These are phyloP conservation scores for Hippotragus niger DNA, from an alignment of 2,113 vertebrate species.

Conservation along the genomic window DNA sequence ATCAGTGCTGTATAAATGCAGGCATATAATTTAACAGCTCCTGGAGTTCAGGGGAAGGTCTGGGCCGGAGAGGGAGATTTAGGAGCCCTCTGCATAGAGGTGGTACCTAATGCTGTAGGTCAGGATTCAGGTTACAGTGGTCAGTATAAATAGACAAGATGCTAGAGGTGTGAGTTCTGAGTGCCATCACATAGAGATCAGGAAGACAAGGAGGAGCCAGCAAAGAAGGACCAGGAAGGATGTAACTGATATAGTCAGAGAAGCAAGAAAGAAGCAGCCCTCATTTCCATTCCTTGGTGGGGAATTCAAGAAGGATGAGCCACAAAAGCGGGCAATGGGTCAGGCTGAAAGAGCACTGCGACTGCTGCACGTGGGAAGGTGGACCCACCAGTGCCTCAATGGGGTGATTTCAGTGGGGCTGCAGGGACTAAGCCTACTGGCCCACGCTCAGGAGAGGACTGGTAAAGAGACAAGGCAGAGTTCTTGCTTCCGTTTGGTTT, in stretches of 20 bases:
- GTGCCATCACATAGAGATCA: neutral
- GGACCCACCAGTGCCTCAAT: rapidly evolving
- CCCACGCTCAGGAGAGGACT: neutral
- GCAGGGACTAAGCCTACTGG: neutral
- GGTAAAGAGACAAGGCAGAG: neutral
- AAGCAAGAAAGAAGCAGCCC: neutral
- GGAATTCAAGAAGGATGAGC: neutral
- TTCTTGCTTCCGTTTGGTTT: neutral
- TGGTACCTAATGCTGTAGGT: neutral
- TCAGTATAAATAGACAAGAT: neutral
- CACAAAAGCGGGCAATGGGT: neutral
- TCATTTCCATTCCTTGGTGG: neutral
- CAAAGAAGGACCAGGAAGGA: neutral
- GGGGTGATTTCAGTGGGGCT: neutral
- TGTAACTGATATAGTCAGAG: neutral
- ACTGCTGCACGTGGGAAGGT: rapidly evolving
- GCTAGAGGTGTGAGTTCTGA: neutral
- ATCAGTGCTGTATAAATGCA: neutral
- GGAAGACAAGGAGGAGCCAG: neutral
- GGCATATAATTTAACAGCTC: neutral
- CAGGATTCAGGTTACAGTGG: neutral
- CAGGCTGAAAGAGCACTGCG: neutral
- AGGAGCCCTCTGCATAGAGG: neutral
- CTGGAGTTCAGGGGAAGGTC: neutral
- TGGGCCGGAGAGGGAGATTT: neutral